Percentiles rank a stretch among this genome's conserved stretches.
phyloP scores from a whole-genome alignment of 1,140 invertebrate species.

The Bombus waltoni region DNA sequence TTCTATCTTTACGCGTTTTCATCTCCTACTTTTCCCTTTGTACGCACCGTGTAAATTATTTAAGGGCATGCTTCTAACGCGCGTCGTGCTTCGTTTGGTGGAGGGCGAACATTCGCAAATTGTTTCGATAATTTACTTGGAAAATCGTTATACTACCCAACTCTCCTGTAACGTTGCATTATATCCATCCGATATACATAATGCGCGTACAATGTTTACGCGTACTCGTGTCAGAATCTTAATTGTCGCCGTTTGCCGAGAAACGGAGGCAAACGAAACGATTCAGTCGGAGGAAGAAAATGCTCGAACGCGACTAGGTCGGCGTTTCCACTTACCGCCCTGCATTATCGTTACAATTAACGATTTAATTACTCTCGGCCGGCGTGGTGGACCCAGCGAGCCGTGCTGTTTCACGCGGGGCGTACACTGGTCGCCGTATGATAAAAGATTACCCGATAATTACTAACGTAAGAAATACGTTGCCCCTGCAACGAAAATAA shows the following conservation, averaged over 20 bases:
- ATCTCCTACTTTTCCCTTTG: not conserved
- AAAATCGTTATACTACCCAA: not conserved
- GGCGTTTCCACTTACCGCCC: slow-evolving; percentile 14
- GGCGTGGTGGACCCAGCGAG: not conserved
- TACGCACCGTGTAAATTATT: not conserved
- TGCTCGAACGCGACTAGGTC: not conserved
- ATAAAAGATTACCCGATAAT: slow-evolving; percentile 59
- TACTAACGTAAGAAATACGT: slow-evolving; percentile 68
- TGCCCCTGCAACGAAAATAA: slow-evolving; percentile 56
- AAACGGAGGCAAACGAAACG: too few relatives aligned
- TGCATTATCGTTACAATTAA: slow-evolving; percentile 58
- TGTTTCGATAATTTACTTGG: not conserved
- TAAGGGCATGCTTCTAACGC: not conserved
- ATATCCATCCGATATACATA: not conserved
- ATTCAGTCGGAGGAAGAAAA: not conserved
- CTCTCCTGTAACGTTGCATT: too few relatives aligned
- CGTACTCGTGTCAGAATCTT: not conserved
- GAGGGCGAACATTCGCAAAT: not conserved
- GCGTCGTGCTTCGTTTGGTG: not conserved
- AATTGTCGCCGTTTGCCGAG: too few relatives aligned
- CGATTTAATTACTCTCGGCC: slow-evolving; percentile 57
- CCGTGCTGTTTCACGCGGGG: not conserved
- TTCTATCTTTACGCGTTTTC: not conserved
- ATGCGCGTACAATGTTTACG: not conserved
- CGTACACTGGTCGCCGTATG: not conserved